These are phyloP conservation scores for Kuschelorhynchus macadamiae DNA, from an alignment of 2,888 invertebrate species.

Conservation along the genomic window DNA sequence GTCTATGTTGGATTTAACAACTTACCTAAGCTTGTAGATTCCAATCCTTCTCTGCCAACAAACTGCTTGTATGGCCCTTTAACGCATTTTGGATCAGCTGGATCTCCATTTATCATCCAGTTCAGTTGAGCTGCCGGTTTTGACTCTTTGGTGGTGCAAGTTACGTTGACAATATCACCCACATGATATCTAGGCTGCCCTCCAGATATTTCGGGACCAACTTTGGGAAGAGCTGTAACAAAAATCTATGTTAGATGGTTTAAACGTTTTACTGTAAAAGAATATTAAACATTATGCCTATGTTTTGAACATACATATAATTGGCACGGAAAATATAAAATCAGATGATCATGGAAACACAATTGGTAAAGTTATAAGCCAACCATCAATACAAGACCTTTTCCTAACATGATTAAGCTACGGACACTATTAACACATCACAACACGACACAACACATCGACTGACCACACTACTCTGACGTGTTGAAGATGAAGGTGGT, in stretches of 20 bases:
- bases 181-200: constrained; percentile 86
- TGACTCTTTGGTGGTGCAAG: constrained; percentile 87
- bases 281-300: no score
- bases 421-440: no score
- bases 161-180: constrained; percentile 85
- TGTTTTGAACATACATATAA: no score
- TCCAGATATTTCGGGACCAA: constrained; percentile 86
- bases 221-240: constrained; percentile 81
- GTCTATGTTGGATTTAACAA: no score
- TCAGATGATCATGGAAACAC: no score
- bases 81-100: constrained; percentile 70
- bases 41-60: constrained; percentile 77
- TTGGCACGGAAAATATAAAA: no score
- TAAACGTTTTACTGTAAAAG: neutral
- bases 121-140: constrained; percentile 86
- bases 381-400: no score
- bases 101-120: constrained; percentile 91
- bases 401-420: no score
- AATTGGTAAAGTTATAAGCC: no score
- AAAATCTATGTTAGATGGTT: constrained; percentile 28
- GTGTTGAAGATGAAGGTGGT: no score
- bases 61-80: constrained; percentile 71
- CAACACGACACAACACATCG: no score
- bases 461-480: no score
- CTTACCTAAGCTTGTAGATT: constrained; percentile 79